Conservation (phyloP, 2,797 vertebrate species). For the Avahi laniger region DNA sequence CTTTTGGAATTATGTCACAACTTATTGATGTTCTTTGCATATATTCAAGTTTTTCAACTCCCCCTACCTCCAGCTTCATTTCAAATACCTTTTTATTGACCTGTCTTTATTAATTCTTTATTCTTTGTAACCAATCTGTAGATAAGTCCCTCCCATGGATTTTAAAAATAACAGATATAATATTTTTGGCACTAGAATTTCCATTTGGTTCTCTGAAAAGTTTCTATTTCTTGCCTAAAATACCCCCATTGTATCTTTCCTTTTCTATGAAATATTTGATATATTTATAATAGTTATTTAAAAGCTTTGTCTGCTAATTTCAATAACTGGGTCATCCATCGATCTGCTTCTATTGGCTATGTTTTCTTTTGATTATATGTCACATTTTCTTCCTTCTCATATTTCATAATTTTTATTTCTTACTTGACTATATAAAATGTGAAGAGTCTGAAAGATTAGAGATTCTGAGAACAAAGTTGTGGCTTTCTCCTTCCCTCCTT, state of each 20-base stretch:
- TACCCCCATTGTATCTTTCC: neutral
- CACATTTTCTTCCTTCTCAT: neutral
- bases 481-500: neutral
- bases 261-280: neutral
- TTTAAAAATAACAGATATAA: neutral
- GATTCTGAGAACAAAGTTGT: neutral
- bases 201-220: conserved; percentile 1
- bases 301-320: neutral
- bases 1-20: neutral
- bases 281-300: neutral
- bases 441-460: neutral
- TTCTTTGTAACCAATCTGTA: neutral
- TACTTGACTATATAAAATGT: neutral
- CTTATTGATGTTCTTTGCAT: neutral
- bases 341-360: neutral
- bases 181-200: conserved; percentile 21
- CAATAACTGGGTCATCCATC: neutral
- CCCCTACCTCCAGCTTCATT: neutral
- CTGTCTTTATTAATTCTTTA: neutral
- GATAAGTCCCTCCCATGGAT: neutral
- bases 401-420: neutral
- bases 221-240: conserved; percentile 28
- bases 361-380: conserved; percentile 7
- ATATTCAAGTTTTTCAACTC: neutral
- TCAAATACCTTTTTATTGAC: neutral